phyloP scores from a whole-genome alignment of 1,140 invertebrate genomes.

The Brachionus calyciflorus region DNA sequence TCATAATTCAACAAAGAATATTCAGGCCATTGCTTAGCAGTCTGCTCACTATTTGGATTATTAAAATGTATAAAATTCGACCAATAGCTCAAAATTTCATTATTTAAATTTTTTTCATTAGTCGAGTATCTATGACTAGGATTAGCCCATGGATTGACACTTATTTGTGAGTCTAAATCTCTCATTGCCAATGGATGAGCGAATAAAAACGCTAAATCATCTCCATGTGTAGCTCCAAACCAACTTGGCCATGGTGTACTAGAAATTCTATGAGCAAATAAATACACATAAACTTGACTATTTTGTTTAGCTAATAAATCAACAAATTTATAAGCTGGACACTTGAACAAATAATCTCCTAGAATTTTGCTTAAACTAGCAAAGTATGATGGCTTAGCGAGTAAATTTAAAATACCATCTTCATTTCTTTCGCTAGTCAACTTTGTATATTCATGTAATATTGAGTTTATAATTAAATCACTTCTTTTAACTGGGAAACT shows the following conservation, averaged over 20 bases:
- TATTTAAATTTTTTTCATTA: constrained; percentile 35
- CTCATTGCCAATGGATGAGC: constrained; percentile 71
- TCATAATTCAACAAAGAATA: constrained; percentile 27
- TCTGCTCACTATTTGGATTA: background rate
- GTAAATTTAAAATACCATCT: background rate
- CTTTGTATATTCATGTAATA: constrained; percentile 60
- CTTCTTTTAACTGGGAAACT: constrained; percentile 1
- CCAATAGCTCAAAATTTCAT: constrained; percentile 32
- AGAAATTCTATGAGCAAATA: constrained; percentile 73
- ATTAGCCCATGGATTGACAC: constrained; percentile 21
- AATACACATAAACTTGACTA: constrained; percentile 84
- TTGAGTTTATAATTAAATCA: constrained; percentile 60
- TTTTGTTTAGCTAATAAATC: constrained; percentile 77
- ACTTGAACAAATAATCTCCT: constrained; percentile 92
- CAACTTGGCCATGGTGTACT: constrained; percentile 31
- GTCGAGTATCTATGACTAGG: background rate
- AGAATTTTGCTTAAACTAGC: background rate
- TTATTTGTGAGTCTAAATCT: background rate
- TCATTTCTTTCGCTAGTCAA: background rate
- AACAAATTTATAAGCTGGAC: constrained; percentile 87
- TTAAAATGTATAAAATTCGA: constrained; percentile 1
- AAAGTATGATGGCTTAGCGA: constrained; percentile 19
- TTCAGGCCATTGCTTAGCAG: background rate
- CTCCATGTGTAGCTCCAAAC: constrained; percentile 44
- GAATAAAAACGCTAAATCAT: constrained; percentile 86